Base-by-base conservation (phyloP, 2,797 vertebrate genomes). In the Benthosema pterotum region DNA sequence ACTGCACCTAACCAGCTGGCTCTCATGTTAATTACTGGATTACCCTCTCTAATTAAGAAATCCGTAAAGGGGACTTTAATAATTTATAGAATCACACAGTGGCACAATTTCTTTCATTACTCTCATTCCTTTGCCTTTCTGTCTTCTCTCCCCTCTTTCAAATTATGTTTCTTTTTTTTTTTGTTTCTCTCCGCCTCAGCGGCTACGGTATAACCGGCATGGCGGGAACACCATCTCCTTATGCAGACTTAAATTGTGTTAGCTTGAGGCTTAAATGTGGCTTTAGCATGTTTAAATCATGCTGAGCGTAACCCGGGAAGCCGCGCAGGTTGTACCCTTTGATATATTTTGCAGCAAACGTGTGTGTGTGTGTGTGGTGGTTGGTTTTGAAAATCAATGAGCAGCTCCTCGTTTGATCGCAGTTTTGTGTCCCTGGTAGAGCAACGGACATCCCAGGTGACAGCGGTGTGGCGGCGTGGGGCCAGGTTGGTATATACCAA, bases 31-130 rank as follows among this genome's bases (percentile, higher is more conserved):
- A 90, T 91, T 85, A 88, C 84, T 69, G 75, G 83, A 89, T 91
- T 88, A 90, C 73, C 77, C 76, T 86, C 86, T 88, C 77, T 87
- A 90, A 91, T 90, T 82, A 89, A 84, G 72, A 84, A 84, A 88
- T 83, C 69, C 81, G 70, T 61, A 74, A 86, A 80, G 56, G 57
- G 18, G 63, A 77, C 50, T 75, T 90, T 75, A 85, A 87, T 84
- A 88, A 89, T 86, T 87, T 70, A 88, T 78, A 42, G 38, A 79
- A 83, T 81, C 78, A 79, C 78, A 79, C 63, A 63, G 58, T 63
- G 56, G 73, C 60, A 19, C 54, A 55, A 51, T 65, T 76, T 72
- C 61, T 57, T 50, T 51, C 57, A 60, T 68, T 75, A 53, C 46
- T 69, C 61, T 65, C 59, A 67, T 42, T 63, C 69, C 32, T 57